A percentile compares a stretch with the other conserved stretches of the same genome.
phyloP scores from a whole-genome alignment of 64 coral and sea anemone species.

The Stichodactyla helianthus region DNA sequence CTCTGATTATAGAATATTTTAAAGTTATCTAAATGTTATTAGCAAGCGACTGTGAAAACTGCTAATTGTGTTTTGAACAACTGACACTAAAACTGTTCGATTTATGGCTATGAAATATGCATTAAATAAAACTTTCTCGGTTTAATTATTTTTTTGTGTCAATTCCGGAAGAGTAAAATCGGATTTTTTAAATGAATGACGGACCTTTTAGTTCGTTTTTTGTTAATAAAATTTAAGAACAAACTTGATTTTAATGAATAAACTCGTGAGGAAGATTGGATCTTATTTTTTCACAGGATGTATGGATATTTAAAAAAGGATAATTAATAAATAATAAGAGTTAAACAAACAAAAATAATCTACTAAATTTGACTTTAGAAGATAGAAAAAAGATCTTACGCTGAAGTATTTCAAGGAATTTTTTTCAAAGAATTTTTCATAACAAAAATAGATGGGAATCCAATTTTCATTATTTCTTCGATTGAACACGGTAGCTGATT shows the following conservation, averaged over 20 bases:
- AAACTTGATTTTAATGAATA: too few relatives aligned
- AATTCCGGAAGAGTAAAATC: not conserved
- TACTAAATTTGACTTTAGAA: too few relatives aligned
- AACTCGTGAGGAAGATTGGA: too few relatives aligned
- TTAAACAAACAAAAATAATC: too few relatives aligned
- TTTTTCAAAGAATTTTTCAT: too few relatives aligned
- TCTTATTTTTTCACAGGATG: too few relatives aligned
- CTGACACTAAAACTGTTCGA: not conserved
- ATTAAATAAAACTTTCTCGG: not conserved
- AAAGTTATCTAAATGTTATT: not conserved
- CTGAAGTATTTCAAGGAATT: not conserved
- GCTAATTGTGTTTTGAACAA: constrained; percentile 2
- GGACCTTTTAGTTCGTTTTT: not conserved
- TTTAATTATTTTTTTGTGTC: too few relatives aligned
- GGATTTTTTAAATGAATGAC: not conserved
- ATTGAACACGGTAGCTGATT: not conserved
- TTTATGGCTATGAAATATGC: not conserved
- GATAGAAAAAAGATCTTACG: too few relatives aligned
- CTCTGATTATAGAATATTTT: not conserved
- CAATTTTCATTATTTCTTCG: not conserved
- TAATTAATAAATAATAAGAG: too few relatives aligned
- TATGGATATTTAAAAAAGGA: too few relatives aligned
- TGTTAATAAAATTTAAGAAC: not conserved
- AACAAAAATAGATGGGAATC: not conserved
- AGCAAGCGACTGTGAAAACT: not conserved